Evolutionary conservation across 2,797 vertebrate genomes (phyloP), one percentile per base, ranked within the genome.

Genomic region (Setipinna tenuifilis): DNA sequence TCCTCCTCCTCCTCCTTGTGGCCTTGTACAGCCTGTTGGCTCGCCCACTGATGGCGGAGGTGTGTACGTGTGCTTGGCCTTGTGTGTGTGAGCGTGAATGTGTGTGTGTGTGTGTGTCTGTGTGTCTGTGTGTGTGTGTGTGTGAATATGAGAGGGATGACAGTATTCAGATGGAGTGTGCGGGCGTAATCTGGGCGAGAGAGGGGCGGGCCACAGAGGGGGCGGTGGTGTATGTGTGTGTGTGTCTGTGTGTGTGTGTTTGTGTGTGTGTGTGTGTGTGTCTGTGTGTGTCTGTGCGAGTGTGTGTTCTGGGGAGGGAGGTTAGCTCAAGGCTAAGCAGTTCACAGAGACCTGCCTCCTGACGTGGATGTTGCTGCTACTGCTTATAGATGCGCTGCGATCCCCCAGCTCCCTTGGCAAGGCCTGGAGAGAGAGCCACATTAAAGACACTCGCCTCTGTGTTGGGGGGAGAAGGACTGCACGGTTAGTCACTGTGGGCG

Each of bases 21-120:
- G 94, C 94, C 94, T 95, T 94, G 93, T 86, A 87, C 87, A 91
- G 90, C 91, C 88, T 88, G 83, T 61, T 87, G 93, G 35, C 31
- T 31, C 19, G 31, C 16, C 16, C 71, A 41, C 71, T 78, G 71
- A 78, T 44, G 35, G 44, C 31, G 71, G 71, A 44, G 71, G 71
- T 78, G 65, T 41, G 50, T 0, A 10, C 7, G 7, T 54, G 7
- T 3, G 50, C 50, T 54, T 54, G 50, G 50, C 50, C 50, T 54
- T 54, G 50, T 14, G 7, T 54, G 14, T 14, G 50, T 54, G 50
- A 3, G 50, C 9, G 50, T 54, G 50, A 3, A 7, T 54, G 50
- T 54, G 50, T 54, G 50, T 54, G 50, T 54, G 50, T 54, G 50
- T 75, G 28, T 19, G 28, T 75, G 68, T 75, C 28, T 71, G 65